These are phyloP conservation scores for Papilio glaucus DNA, from an alignment of 1,140 invertebrate genomes.

Conservation along the genomic window DNA sequence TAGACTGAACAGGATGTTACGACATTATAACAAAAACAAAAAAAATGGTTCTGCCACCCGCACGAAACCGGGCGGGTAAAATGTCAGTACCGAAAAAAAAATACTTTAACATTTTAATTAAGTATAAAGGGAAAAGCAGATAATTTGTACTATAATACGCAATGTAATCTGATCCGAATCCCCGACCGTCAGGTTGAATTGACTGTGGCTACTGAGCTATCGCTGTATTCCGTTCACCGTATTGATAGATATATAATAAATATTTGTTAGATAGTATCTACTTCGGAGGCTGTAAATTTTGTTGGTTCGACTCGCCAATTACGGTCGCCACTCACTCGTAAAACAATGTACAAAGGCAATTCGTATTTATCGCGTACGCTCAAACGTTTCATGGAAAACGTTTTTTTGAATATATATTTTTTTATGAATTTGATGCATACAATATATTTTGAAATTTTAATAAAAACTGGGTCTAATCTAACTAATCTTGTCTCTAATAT, in stretches of 20 bases:
- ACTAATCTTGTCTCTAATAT: too few relatives aligned
- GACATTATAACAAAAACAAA: too few relatives aligned
- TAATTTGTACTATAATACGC: background rate
- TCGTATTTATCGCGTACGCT: conserved; percentile 1
- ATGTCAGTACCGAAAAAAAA: too few relatives aligned
- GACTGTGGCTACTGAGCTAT: background rate
- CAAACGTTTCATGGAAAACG: conserved; percentile 10
- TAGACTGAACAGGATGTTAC: too few relatives aligned
- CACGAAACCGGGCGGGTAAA: too few relatives aligned
- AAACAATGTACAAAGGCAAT: conserved; percentile 22
- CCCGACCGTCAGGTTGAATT: background rate
- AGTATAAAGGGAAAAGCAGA: background rate
- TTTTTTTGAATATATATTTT: background rate
- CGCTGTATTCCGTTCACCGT: background rate
- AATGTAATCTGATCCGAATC: background rate
- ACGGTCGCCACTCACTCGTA: conserved; percentile 19
- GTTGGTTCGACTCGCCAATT: conserved; percentile 14
- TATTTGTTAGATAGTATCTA: conserved; percentile 21
- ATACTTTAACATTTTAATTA: background rate
- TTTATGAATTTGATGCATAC: background rate
- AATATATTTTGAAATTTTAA: too few relatives aligned
- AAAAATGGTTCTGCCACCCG: too few relatives aligned
- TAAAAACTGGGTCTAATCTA: too few relatives aligned
- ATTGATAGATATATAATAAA: conserved; percentile 18
- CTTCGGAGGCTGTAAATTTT: conserved; percentile 10